Base-by-base conservation (phyloP, 2,888 invertebrate species). In the Phorcus lineatus region DNA sequence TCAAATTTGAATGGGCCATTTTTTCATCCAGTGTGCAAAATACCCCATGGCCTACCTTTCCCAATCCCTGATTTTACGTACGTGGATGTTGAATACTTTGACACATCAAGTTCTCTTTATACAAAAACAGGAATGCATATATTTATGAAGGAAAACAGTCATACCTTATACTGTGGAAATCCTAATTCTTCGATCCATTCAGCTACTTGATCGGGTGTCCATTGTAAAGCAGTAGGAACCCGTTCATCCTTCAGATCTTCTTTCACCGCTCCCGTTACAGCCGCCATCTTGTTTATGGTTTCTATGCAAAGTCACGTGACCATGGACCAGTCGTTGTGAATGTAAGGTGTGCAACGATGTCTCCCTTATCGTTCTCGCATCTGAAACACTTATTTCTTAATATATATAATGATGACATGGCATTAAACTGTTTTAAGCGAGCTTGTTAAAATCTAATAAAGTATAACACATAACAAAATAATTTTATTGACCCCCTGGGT, bases 161-260 rank as follows among this genome's bases (percentile, higher is more conserved):
- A 40, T 80, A 91, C 91, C 83, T 88, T 86, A 78, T 92, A 91
- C 79, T 88, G 84, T 9, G 90, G 90, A 80, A 91, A 90, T 36
- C 92, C 92, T 19, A 90, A 81, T 66, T 90, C 87, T 81, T 89
- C 89, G 28, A 92, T 89, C 91, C 91, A 92, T 31, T 90, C 89
- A 4, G 91, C 89, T 2, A 92, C 92, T 78, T 91, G 88, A 17
- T 88, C 86, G 9, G 83, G 85, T 28, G 89, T 86, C 92, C 91
- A 91, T 82, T 91, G 90, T 28, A 91, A 78, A 83, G 90, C 89
- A 54, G 82, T 84, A n/a, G 92, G 92, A 28, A 92, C 90, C 24
- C 90, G 77, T 24, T 87, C 87, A 84, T 91, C 91, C 82, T 91
- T 91, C 79, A 92, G 79, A 81, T 92, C 92, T 40, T 88, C 89